These are phyloP conservation scores for Gambusia affinis DNA, from an alignment of 2,113 vertebrate genomes.

Conservation along the genomic window DNA sequence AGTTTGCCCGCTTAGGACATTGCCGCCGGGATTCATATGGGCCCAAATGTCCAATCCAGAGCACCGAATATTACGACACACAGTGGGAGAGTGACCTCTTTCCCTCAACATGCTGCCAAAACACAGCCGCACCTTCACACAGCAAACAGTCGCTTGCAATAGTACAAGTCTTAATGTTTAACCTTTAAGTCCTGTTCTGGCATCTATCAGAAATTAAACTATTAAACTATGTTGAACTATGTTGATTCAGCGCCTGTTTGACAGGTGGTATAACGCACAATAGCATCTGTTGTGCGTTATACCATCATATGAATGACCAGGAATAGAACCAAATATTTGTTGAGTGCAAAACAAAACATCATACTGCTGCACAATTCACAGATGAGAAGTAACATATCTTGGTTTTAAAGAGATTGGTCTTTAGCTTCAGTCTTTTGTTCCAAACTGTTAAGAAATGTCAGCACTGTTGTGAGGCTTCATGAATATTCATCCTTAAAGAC, in stretches of 20 bases:
- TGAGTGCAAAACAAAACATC: too few species aligned
- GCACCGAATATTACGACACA: not conserved
- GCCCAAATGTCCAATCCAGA: constrained; percentile 2
- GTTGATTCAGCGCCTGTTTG: too few species aligned
- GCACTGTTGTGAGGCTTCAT: not conserved
- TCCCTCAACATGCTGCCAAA: not conserved
- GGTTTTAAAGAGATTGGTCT: constrained; percentile 1
- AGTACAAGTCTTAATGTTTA: not conserved
- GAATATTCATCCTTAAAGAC: not conserved
- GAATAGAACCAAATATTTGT: not conserved
- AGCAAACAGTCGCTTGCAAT: not conserved
- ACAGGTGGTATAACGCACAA: too few species aligned
- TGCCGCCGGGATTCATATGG: not conserved
- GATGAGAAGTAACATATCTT: not conserved
- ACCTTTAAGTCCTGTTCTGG: too few species aligned
- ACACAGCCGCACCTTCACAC: not conserved
- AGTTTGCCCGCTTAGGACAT: not conserved
- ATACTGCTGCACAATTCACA: too few species aligned
- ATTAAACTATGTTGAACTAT: too few species aligned
- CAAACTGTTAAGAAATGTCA: too few species aligned
- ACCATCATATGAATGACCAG: not conserved
- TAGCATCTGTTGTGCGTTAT: not conserved
- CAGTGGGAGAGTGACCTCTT: constrained; percentile 11
- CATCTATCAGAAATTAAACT: too few species aligned
- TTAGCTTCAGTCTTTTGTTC: too few species aligned